Base-by-base conservation (phyloP, 2,888 invertebrate genomes). In the Zele albiditarsus region DNA sequence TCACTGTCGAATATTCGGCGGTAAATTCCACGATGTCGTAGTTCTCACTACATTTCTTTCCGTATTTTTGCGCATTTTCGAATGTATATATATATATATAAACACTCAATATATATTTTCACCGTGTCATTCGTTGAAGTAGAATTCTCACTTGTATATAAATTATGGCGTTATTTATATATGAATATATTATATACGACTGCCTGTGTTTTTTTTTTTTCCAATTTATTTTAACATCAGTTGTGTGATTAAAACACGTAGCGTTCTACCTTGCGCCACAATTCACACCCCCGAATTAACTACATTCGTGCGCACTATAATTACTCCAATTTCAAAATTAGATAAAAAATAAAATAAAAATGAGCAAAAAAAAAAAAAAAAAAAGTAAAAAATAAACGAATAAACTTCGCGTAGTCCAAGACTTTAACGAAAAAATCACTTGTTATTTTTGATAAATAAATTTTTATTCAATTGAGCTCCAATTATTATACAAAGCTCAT, bases 1-100 rank as follows among this genome's bases (percentile, higher is more conserved):
- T 80, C 77, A 73, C 76, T 75, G 73, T 67, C 76, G 71, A 38
- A 79, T 78, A 46, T 79, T 80, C 58, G 79, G 79, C 75, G 79
- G 78, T 79, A 77, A 74, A 58, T 77, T 80, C 77, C 79, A 80
- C 78, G 75, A 78, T 69, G 65, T 71, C 73, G 66, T 75, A 71
- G 71, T 78, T 77, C 70, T 80, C 79, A 78, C 80, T 78, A 80
- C 78, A 80, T 80, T 71, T 79, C 78, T 79, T 58, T 79, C 73
- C 62, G 77, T 75, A 71, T 78, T 79, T 46, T 77, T 75, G 75
- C 75, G 71, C 80, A 80, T 80, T 73, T 79, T 70, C 23, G 27
- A n/a, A 12, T 67, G 20, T 79, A 73, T 46, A 53, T 49, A 69
- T 67, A 42, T 73, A 57, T 74, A 10, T 25, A 23, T 46, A n/a